These are phyloP conservation scores for Merops nubicus DNA, from an alignment of 2,113 vertebrate species.

Conservation along the genomic window DNA sequence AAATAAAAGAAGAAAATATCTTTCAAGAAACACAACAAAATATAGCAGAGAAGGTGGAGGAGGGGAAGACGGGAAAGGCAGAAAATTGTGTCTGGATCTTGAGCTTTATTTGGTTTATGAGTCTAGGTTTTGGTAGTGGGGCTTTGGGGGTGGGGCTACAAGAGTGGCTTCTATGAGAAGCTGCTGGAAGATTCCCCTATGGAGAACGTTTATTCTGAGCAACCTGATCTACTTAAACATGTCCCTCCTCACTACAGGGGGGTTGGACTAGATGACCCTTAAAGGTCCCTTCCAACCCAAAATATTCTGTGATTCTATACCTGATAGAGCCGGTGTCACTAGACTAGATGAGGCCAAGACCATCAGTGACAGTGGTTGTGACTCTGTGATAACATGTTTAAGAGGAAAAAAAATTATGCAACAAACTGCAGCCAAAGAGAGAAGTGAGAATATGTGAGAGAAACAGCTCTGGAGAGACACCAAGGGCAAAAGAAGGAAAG, in stretches of 20 bases:
- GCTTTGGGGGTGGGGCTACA: too few species aligned
- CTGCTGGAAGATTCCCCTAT: background rate
- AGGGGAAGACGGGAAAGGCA: background rate
- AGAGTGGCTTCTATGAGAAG: background rate
- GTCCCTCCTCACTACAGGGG: too few species aligned
- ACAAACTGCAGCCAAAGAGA: background rate
- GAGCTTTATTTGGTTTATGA: background rate
- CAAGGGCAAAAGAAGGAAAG: too few species aligned
- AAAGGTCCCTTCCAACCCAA: too few species aligned
- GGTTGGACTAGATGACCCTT: too few species aligned
- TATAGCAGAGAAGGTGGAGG: background rate
- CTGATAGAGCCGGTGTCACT: too few species aligned
- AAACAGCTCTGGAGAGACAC: background rate
- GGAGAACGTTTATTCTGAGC: background rate
- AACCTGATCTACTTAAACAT: too few species aligned
- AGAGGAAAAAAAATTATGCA: background rate
- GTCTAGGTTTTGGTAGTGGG: background rate
- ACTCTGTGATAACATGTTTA: background rate
- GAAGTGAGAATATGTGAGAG: background rate
- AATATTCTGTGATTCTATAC: too few species aligned
- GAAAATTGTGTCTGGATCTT: background rate
- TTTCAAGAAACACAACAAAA: background rate
- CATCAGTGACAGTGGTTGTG: rapidly evolving
- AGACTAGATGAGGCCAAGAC: background rate
- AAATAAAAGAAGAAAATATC: conserved; percentile 10